phyloP scores from a whole-genome alignment of 1,140 invertebrate genomes.

The Pseudomyrmex gracilis region DNA sequence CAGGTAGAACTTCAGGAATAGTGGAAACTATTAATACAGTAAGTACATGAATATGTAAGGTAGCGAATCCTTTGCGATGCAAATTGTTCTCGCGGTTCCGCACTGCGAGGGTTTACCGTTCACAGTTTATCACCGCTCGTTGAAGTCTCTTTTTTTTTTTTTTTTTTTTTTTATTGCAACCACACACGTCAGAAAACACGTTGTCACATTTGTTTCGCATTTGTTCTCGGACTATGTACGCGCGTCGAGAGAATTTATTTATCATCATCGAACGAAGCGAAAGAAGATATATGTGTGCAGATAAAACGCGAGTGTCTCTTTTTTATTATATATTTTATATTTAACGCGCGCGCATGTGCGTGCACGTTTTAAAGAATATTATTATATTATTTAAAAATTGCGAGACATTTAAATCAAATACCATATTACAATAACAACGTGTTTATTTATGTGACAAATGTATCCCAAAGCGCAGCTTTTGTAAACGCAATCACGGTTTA shows the following conservation, averaged over 20 bases:
- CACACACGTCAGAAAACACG: neutral
- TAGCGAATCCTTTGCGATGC: slow-evolving; percentile 45
- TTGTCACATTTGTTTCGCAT: neutral
- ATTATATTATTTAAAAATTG: slow-evolving; percentile 22
- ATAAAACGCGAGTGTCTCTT: neutral
- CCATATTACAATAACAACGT: no score
- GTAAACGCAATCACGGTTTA: slow-evolving; percentile 70
- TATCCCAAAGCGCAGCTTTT: neutral
- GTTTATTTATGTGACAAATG: neutral
- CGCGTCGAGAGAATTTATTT: neutral
- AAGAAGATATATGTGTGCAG: no score
- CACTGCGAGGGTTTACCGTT: slow-evolving; percentile 9
- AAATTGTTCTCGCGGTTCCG: slow-evolving; percentile 16
- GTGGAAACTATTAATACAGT: slow-evolving; percentile 56
- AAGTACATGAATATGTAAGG: slow-evolving; percentile 60
- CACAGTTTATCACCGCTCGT: slow-evolving; percentile 15
- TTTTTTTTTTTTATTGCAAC: neutral
- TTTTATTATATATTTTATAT: neutral
- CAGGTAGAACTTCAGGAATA: slow-evolving; percentile 50
- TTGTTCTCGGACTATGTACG: neutral
- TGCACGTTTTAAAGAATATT: no score
- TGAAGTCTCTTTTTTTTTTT: neutral
- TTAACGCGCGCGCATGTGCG: no score
- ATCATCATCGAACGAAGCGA: no score
- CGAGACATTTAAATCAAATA: neutral